Conservation (phyloP, 2,113 vertebrate genomes). For the Hiodon tergisus region DNA sequence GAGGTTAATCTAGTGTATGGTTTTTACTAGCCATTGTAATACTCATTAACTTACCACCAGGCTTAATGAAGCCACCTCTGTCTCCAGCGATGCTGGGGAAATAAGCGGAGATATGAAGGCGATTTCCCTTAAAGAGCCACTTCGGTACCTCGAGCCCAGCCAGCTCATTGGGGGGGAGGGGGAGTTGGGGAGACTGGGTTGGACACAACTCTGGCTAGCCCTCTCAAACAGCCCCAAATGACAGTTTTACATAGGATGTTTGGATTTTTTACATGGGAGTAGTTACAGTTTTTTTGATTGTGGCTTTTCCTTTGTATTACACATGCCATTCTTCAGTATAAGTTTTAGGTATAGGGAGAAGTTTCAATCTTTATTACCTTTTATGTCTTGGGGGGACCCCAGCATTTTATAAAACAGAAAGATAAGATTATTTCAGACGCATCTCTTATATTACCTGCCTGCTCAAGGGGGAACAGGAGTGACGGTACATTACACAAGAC, state of each 20-base stretch:
- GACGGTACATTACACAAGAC: background rate
- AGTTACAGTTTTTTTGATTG: background rate
- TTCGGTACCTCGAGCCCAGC: slow-evolving; percentile 88
- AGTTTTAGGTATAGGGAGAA: slow-evolving; percentile 12
- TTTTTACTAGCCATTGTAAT: slow-evolving; percentile 93
- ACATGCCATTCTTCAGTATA: slow-evolving; percentile 27
- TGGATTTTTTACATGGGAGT: slow-evolving; percentile 9
- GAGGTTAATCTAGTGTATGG: slow-evolving; percentile 63
- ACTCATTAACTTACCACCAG: slow-evolving; percentile 99
- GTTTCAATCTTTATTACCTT: slow-evolving; percentile 37
- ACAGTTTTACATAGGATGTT: slow-evolving; percentile 24
- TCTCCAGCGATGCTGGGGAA: slow-evolving; percentile 99
- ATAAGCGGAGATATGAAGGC: slow-evolving; percentile 99
- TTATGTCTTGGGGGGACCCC: slow-evolving; percentile 17
- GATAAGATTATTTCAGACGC: slow-evolving; percentile 42
- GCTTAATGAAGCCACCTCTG: slow-evolving; percentile 99
- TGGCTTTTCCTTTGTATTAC: background rate
- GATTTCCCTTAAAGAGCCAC: slow-evolving; percentile 98
- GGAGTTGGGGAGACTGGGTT: slow-evolving; percentile 61
- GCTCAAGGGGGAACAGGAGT: background rate
- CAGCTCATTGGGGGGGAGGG: slow-evolving; percentile 68
- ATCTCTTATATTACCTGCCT: slow-evolving; percentile 16
- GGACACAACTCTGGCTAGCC: slow-evolving; percentile 87
- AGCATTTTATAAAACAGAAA: slow-evolving; percentile 30
- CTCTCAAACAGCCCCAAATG: slow-evolving; percentile 40